Base-by-base conservation (phyloP, 2,888 invertebrate species). In the Volucella inanis region DNA sequence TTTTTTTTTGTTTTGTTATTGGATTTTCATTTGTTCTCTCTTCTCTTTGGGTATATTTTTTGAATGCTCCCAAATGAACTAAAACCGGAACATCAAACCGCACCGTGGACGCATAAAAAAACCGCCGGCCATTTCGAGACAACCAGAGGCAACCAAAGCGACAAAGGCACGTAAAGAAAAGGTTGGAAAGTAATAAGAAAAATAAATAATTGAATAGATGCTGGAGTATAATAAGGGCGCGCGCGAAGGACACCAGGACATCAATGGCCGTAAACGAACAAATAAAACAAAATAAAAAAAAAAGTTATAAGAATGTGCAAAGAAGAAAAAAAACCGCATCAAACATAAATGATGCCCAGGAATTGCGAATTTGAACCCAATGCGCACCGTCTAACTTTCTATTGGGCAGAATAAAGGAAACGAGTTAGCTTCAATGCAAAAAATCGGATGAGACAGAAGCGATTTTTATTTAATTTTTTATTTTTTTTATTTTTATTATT, bases 181-280 rank as follows among this genome's bases (percentile, higher is more conserved):
- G 67, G 76, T 76, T 65, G 41, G 41, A 85, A 70, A 61, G 54
- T 80, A 81, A 81, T 81, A 74, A 85, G 81, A 81, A 85, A 85
- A 85, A 85, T 85, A 85, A 85, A 85, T 85, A 85, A 85, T 85
- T 85, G 85, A 85, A 85, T 81, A 71, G 76, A 81, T 70, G 65
- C 75, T 57, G 43, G 59, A 49, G 79, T 79, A 75, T 84, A 84
- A 84, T 79, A 80, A 84, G 74, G 57, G 57, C 55, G 57, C 55
- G 57, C 74, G 65, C 71, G 71, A 80, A 80, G 84, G 84, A 80
- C 67, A 52, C 38, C 47, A 10, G 4, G 41, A n/a, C 22, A 22
- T 31, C 31, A 31, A 31, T 6, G 31, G 31, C 31, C 31, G 6
- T 31, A 39, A 3, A 41, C 0, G 11, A 31, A 11, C 18, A 22